phyloP scores from a whole-genome alignment of 2,888 invertebrate genomes.

The Cantharis flavilabris region DNA sequence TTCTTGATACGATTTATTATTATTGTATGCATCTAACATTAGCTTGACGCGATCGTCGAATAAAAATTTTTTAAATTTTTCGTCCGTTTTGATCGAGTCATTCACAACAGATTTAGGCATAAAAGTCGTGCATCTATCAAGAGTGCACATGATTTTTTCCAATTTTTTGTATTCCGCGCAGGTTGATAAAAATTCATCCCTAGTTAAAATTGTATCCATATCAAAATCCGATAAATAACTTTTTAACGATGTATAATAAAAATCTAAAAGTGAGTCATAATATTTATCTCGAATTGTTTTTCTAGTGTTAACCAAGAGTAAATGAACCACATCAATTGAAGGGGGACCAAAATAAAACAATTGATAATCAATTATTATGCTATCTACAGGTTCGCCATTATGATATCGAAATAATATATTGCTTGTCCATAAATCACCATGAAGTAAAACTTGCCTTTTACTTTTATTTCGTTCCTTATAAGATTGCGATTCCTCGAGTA shows the following conservation, averaged over 20 bases:
- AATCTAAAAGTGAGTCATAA: conserved; percentile 37
- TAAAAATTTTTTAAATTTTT: conserved; percentile 37
- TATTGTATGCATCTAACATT: conserved; percentile 35
- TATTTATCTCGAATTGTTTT: conserved; percentile 38
- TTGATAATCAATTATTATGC: conserved; percentile 47
- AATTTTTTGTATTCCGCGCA: conserved; percentile 33
- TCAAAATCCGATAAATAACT: conserved; percentile 26
- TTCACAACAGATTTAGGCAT: conserved; percentile 34
- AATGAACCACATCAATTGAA: conserved; percentile 42
- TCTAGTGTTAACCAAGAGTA: conserved; percentile 43
- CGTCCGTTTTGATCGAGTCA: conserved; percentile 34
- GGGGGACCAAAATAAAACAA: conserved; percentile 43
- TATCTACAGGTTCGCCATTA: conserved; percentile 28
- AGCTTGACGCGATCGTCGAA: conserved; percentile 41
- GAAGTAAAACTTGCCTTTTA: conserved; percentile 38
- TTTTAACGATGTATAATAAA: conserved; percentile 41
- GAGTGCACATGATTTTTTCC: conserved; percentile 39
- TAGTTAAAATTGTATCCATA: conserved; percentile 29
- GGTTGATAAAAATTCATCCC: conserved; percentile 33
- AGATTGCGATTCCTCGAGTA: not conserved
- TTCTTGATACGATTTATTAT: conserved; percentile 37
- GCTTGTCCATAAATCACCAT: conserved; percentile 48
- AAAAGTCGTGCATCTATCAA: conserved; percentile 41
- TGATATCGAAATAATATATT: conserved; percentile 45
- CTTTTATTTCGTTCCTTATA: conserved; percentile 4